phyloP scores from a whole-genome alignment of 2,113 vertebrate genomes.

The Lycaon pictus region DNA sequence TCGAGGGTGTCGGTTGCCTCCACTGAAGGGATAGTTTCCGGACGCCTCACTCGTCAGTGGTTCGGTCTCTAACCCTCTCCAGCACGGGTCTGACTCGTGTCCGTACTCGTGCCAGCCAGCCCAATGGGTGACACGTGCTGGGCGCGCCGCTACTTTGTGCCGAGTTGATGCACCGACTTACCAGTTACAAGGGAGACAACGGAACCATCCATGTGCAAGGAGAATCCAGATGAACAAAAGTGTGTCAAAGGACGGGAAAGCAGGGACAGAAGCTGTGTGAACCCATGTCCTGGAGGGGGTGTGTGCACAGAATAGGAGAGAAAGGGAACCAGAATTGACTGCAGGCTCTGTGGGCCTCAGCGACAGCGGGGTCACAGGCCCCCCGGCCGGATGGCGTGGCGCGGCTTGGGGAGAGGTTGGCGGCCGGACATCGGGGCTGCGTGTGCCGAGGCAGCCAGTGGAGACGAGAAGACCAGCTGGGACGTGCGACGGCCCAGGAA shows the following conservation, averaged over 20 bases:
- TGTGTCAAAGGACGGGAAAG: not conserved
- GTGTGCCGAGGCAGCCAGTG: conserved; percentile 49
- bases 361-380: too few relatives aligned
- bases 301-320: not conserved
- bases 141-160: not conserved
- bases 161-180: not conserved
- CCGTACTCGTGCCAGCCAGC: not conserved
- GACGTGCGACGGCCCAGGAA: conserved; percentile 31
- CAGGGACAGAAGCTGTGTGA: not conserved
- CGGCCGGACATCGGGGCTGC: conserved; percentile 5
- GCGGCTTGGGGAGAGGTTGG: not conserved
- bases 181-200: not conserved
- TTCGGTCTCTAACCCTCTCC: not conserved
- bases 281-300: not conserved
- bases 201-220: not conserved
- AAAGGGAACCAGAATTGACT: not conserved
- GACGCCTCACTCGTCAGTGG: not conserved
- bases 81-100: not conserved
- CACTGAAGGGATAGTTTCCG: not conserved
- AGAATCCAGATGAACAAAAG: not conserved
- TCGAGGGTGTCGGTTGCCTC: not conserved
- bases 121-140: not conserved
- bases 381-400: not conserved
- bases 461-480: conserved; percentile 63
- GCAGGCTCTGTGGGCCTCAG: not conserved